A percentile compares a stretch with the other conserved stretches of the same genome.
Conservation (phyloP, 2,888 invertebrate genomes). For the Epistrophella euchroma region DNA sequence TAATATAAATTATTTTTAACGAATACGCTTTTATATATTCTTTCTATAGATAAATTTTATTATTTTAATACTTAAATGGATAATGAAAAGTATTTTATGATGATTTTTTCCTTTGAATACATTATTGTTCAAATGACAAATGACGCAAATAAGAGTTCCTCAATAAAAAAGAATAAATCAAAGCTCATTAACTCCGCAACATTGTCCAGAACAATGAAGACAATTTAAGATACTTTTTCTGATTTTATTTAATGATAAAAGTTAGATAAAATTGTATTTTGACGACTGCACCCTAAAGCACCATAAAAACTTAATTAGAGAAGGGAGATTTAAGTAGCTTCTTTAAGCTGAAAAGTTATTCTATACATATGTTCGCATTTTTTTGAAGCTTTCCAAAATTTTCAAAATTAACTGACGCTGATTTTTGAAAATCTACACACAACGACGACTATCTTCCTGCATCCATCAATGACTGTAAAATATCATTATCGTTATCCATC, state of each 20-base stretch:
- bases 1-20: neutral
- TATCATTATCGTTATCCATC: neutral
- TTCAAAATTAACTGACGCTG: too few species aligned
- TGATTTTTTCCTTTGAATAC: neutral
- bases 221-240: neutral
- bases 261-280: neutral
- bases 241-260: neutral
- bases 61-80: constrained; percentile 16
- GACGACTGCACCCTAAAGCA: neutral
- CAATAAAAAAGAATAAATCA: neutral
- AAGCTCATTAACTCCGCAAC: neutral
- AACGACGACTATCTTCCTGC: neutral
- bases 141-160: constrained; percentile 25
- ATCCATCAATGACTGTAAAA: neutral
- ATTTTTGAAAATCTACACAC: too few species aligned
- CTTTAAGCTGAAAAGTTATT: too few species aligned
- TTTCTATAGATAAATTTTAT: neutral
- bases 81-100: neutral
- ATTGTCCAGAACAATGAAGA: neutral
- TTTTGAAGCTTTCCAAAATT: too few species aligned
- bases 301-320: neutral
- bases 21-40: neutral
- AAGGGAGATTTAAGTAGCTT: neutral
- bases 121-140: constrained; percentile 15
- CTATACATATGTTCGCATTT: too few species aligned